These are phyloP conservation scores for Troides aeacus DNA, from an alignment of 2,888 invertebrate genomes.

Conservation along the genomic window DNA sequence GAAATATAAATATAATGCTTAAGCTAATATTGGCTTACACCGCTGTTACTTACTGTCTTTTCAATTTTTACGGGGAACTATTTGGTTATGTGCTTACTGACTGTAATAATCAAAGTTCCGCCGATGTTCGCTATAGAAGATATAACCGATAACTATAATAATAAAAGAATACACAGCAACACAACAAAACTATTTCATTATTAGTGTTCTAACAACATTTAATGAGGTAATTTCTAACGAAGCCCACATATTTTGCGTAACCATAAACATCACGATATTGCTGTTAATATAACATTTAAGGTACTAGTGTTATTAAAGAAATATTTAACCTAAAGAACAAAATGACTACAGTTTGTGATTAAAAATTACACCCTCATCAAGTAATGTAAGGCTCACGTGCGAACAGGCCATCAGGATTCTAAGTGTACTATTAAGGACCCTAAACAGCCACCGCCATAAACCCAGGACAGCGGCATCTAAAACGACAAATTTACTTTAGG, in stretches of 20 bases:
- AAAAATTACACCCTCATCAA: background rate
- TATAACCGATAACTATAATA: background rate
- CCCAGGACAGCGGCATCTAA: background rate
- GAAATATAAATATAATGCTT: no score
- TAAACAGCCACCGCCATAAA: slow-evolving; percentile 4
- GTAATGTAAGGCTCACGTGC: slow-evolving; percentile 2
- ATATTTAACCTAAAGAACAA: background rate
- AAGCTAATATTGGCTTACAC: no score
- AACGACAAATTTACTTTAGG: slow-evolving; percentile 1
- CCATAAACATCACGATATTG: background rate
- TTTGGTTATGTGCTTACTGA: no score
- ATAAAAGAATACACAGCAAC: background rate
- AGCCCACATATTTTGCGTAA: background rate
- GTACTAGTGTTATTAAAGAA: no score
- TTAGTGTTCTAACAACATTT: background rate
- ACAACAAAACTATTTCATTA: background rate
- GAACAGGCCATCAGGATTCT: background rate
- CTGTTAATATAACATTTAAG: background rate
- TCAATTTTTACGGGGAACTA: no score
- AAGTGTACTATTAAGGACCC: background rate
- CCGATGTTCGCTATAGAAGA: no score
- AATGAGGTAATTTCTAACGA: background rate
- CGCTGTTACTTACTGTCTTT: no score
- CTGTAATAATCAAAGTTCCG: no score
- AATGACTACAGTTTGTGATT: background rate